phyloP scores from a whole-genome alignment of 2,797 vertebrate species.

The Sarcoramphus papa region DNA sequence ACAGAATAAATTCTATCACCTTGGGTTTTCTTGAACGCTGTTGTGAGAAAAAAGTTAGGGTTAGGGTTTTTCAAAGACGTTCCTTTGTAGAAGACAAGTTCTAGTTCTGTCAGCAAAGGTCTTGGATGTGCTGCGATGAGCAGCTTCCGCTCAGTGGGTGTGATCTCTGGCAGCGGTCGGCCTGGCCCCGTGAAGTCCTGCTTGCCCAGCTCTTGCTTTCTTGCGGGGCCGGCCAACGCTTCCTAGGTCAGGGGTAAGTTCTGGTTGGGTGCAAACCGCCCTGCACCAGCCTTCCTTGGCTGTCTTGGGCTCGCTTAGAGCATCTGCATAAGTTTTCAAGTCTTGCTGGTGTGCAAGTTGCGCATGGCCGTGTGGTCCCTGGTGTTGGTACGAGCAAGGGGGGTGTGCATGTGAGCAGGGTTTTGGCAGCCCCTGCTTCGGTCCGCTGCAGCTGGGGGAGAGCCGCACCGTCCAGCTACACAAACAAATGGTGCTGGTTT shows the following conservation, averaged over 20 bases:
- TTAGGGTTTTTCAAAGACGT: neutral
- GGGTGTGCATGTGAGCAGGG: neutral
- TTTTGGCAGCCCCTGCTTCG: neutral
- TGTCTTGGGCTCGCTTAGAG: neutral
- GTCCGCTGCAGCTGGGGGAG: neutral
- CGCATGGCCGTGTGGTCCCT: rapidly evolving
- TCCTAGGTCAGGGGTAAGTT: neutral
- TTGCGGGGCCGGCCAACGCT: rapidly evolving
- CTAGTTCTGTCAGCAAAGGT: neutral
- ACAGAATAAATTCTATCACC: neutral
- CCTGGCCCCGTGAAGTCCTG: neutral
- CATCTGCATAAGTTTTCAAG: rapidly evolving
- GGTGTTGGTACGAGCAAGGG: rapidly evolving
- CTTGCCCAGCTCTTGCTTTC: neutral
- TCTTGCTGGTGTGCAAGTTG: neutral
- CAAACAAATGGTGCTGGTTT: neutral
- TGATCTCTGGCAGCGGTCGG: neutral
- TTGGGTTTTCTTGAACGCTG: neutral
- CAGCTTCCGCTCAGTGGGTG: rapidly evolving
- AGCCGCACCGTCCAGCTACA: neutral
- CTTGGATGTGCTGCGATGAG: neutral
- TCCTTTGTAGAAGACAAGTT: neutral
- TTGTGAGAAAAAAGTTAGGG: neutral
- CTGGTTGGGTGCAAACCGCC: neutral
- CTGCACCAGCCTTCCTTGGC: neutral